Evolutionary conservation across 2,888 invertebrate species (phyloP).

Genomic region (Capitulum mitella): DNA sequence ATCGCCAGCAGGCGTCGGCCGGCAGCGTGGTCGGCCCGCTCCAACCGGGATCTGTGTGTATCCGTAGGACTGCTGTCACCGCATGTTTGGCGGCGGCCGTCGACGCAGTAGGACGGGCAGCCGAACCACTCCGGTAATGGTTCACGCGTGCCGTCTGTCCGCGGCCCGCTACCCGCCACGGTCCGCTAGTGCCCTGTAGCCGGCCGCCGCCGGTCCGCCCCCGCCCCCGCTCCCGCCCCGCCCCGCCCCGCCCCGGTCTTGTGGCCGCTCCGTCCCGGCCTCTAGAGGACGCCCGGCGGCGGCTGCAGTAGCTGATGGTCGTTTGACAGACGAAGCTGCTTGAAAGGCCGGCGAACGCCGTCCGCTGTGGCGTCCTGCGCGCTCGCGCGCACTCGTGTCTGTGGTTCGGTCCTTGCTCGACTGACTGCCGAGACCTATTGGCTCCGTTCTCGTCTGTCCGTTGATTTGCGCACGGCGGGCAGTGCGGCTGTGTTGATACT

Average conservation of each 20-base stretch:
- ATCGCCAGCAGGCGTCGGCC: no score
- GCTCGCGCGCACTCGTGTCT: no score
- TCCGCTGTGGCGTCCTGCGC: no score
- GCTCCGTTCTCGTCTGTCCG: no score
- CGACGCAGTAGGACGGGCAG: background rate
- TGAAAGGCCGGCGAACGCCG: no score
- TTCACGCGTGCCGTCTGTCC: background rate
- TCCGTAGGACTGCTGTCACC: conserved; percentile 17
- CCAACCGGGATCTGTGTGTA: background rate
- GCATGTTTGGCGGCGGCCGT: background rate
- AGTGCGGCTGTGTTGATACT: no score
- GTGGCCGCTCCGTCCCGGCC: background rate
- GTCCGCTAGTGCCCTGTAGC: background rate
- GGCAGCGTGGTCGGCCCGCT: no score
- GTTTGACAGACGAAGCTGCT: no score
- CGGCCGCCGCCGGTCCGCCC: background rate
- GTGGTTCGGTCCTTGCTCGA: no score
- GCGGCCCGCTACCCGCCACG: background rate
- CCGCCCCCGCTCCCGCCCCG: background rate
- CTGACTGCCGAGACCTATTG: no score
- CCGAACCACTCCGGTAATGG: background rate
- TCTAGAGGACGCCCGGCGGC: no score
- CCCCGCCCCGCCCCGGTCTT: background rate
- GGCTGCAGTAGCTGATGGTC: background rate
- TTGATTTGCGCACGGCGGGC: no score